Conservation (phyloP, 2,113 vertebrate species). For the Bos indicus region DNA sequence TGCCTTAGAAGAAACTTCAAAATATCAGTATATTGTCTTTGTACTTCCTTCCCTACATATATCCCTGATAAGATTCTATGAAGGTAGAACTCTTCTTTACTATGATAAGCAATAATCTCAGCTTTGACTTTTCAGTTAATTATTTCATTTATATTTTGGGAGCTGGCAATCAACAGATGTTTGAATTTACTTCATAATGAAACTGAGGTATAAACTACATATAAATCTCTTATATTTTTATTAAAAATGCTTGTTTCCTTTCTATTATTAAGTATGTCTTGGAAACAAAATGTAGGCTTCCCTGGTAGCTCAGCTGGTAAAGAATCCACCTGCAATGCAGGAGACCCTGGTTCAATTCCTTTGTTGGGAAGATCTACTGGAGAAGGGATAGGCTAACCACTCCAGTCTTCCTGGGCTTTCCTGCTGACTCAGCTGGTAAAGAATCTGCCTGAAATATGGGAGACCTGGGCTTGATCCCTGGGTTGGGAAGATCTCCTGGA, state of each 20-base stretch:
- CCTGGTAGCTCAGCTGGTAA: neutral
- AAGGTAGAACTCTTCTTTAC: neutral
- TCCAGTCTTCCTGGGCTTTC: neutral
- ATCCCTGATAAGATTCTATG: neutral
- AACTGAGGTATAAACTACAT: neutral
- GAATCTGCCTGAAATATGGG: neutral
- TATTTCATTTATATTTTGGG: neutral
- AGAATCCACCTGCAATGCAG: neutral
- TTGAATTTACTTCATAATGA: neutral
- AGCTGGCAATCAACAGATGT: neutral
- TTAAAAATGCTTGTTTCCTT: neutral
- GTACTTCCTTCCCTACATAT: neutral
- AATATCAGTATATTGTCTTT: neutral
- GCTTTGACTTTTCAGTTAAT: neutral
- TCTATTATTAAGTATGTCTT: neutral
- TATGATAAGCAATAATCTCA: neutral
- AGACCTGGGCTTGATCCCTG: neutral
- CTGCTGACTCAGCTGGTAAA: neutral
- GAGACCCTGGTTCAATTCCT: neutral
- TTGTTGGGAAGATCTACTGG: neutral
- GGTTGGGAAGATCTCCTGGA: neutral
- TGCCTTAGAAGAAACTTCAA: neutral
- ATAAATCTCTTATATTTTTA: neutral
- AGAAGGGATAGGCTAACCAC: neutral
- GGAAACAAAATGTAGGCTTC: neutral